Conservation (phyloP, 2,797 vertebrate genomes). For the Lepus oiostolus region DNA sequence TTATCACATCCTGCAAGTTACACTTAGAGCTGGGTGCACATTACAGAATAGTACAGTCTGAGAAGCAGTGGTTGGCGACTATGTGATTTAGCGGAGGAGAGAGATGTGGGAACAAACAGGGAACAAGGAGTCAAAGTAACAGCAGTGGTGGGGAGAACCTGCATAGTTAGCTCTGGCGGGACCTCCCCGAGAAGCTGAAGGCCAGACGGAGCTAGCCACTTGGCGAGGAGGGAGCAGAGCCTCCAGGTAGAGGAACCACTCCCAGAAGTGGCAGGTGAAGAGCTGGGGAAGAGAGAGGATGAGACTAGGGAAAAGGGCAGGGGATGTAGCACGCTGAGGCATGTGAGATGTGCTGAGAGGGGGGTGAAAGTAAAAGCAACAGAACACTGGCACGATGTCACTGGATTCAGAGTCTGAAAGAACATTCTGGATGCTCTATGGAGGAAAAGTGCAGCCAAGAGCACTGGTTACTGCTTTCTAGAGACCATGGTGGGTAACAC, state of each 20-base stretch:
- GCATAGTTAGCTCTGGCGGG: not conserved
- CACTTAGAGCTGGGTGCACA: not conserved
- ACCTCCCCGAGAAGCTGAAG: not conserved
- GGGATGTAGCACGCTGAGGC: not conserved
- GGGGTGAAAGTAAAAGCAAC: not conserved
- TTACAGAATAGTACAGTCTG: not conserved
- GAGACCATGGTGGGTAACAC: not conserved
- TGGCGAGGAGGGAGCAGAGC: not conserved
- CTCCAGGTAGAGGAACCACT: not conserved
- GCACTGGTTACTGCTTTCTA: not conserved
- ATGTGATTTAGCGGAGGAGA: not conserved
- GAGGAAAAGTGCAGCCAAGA: not conserved
- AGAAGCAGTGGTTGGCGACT: not conserved
- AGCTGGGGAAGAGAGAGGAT: not conserved
- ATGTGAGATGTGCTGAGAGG: not conserved
- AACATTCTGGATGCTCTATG: not conserved
- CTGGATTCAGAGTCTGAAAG: not conserved
- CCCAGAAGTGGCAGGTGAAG: not conserved
- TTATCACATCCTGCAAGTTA: not conserved
- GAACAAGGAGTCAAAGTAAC: not conserved
- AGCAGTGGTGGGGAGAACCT: not conserved
- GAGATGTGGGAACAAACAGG: not conserved
- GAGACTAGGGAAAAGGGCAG: not conserved
- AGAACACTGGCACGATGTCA: not conserved
- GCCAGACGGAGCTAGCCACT: not conserved